phyloP scores from a whole-genome alignment of 2,113 vertebrate species.

The Myrmophylax atrothorax region DNA sequence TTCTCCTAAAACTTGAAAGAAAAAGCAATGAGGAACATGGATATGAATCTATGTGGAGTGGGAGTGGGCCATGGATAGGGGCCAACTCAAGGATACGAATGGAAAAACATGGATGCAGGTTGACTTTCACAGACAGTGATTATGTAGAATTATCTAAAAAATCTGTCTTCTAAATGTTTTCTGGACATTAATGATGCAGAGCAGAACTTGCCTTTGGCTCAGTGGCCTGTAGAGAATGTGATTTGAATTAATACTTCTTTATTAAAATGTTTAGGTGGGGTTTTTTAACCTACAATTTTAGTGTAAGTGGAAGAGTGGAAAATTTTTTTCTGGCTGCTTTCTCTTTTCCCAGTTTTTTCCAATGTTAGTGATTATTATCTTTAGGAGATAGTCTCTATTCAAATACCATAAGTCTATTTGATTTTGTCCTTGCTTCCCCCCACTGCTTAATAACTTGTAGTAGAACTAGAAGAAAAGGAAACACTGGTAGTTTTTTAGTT shows the following conservation, averaged over 20 bases:
- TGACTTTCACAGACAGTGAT: background rate
- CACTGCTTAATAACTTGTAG: background rate
- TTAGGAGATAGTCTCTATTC: background rate
- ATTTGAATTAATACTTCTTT: background rate
- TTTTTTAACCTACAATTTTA: background rate
- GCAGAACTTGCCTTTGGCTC: background rate
- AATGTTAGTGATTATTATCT: background rate
- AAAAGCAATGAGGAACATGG: background rate
- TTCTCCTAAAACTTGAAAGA: background rate
- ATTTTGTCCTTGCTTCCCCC: background rate
- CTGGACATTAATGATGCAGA: background rate
- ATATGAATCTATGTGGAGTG: background rate
- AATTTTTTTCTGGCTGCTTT: background rate
- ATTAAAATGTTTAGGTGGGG: background rate
- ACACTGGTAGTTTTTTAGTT: rapidly evolving
- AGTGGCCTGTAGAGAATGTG: background rate
- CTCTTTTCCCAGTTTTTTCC: background rate
- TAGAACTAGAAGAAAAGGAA: background rate
- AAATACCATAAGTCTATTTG: background rate
- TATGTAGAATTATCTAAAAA: background rate
- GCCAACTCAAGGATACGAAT: background rate
- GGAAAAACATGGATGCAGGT: background rate
- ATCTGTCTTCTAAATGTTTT: background rate
- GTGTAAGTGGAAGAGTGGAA: background rate
- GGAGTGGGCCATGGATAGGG: background rate